Base-by-base conservation (phyloP, 2,888 invertebrate genomes). In the Caradrina clavipalpis region DNA sequence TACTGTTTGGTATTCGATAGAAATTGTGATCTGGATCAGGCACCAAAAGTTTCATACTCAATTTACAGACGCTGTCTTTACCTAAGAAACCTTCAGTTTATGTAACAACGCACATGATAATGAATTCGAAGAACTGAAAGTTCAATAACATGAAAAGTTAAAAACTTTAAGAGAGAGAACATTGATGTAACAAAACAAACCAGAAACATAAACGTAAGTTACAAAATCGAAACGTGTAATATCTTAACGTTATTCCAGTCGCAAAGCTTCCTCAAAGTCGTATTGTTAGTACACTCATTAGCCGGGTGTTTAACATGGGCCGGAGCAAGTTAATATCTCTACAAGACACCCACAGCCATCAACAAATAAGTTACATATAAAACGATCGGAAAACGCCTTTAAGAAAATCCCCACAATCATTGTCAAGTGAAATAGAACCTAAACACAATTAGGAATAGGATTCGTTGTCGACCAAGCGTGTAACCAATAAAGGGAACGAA, bases 401-500 rank as follows among this genome's bases (percentile, higher is more conserved):
- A 84, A 86, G 86, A 88, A 91, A 93, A 90, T 89, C 90, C 86
- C 76, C 64, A 76, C 81, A 77, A 80, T 83, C 74, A 80, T 78
- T 78, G 76, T 85, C 89, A 91, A 89, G 87, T 86, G 84, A 93
- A 93, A 92, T 86, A 86, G 87, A 90, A 92, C 92, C 90, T 91
- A 91, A 89, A 91, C 82, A 81, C 87, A 88, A 91, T 90, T 89
- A 88, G 66, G 77, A 82, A 89, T 92, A 95, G 89, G 89, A 91
- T 90, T 87, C 88, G 86, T 87, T 90, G 84, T 93, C 87, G 91
- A 78, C 82, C 87, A 89, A 88, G 78, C 90, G 84, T 88, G 85
- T 89, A 90, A 91, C 93, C 93, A 93, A 94, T 94, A 94, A 93
- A 90, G 88, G 91, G 90, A 89, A 88, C 87, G 92, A 91, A 92